Base-by-base conservation (phyloP, 2,888 invertebrate genomes). In the Melinaea marsaeus region DNA sequence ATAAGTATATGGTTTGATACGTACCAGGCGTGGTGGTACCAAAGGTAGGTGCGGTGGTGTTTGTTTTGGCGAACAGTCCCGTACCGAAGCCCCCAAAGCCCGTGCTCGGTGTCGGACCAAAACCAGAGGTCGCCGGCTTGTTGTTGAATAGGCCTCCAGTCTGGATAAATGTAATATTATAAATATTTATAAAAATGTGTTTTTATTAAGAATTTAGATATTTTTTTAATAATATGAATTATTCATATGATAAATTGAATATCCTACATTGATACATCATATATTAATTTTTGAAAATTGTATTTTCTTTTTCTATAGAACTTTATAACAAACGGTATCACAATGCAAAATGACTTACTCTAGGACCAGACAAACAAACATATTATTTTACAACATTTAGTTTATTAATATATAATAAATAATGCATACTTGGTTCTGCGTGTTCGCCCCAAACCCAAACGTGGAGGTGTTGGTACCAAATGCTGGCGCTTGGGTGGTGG, bases 391-490 rank as follows among this genome's bases (percentile, higher is more conserved):
- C 1, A 42, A 9, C 11, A 42, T 9, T 42, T 22, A 22, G 22
- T 22, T 22, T 22, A 22, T 22, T 22, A 22, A 22, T 22, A 22
- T 22, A 22, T 22, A 22, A 22, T 22, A 22, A 22, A 22, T 22
- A 9, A 68, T 22, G 60, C 51, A 55, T 60, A 85, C 90, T 82
- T 87, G 88, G 32, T 77, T 79, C 61, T 85, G 86, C 3, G 89
- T 81, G 69, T 75, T 85, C 47, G 82, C 69, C 0, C 91, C 91
- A 51, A 91, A 91, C 0, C 90, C 78, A 47, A 93, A 87, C 0
- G 91, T 85, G 5, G 92, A 80, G 0, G 88, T 85, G 62, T 78
- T 80, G 1, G 92, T 90, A 3, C 90, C 90, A 62, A 90, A 90
- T 0, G 84, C 74, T 0, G 88, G 78, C 11, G 87, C 77, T 45